These are phyloP conservation scores for Zele albiditarsus DNA, from an alignment of 2,888 invertebrate species.

Conservation along the genomic window DNA sequence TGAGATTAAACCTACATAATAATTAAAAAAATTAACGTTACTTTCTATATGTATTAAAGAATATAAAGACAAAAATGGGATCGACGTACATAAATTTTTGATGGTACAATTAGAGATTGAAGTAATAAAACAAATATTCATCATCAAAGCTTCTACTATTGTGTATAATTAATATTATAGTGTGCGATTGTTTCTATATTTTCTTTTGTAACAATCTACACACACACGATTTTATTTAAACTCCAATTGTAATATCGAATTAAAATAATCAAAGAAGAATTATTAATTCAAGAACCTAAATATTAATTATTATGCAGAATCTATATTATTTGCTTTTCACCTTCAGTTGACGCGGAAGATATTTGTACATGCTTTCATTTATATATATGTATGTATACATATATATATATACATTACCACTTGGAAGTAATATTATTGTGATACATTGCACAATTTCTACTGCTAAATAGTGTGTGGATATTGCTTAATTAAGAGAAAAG, in stretches of 20 bases:
- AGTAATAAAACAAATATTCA: not conserved
- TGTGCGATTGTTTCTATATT: not conserved
- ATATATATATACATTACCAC: not conserved
- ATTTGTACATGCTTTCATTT: not conserved
- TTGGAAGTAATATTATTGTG: not conserved
- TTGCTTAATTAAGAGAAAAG: not conserved
- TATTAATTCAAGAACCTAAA: not conserved
- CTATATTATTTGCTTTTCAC: not conserved
- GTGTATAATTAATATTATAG: not conserved
- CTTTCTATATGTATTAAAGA: not conserved
- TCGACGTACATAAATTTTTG: not conserved
- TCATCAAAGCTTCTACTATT: not conserved
- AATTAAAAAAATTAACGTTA: not conserved
- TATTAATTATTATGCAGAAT: not conserved
- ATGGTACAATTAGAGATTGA: not conserved
- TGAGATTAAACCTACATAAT: not conserved
- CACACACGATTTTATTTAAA: not conserved
- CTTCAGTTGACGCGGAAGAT: not conserved
- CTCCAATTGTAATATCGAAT: too few species aligned
- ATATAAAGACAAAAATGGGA: conserved; percentile 1
- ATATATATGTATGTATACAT: too few species aligned
- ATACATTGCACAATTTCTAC: conserved; percentile 4
- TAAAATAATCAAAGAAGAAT: conserved; percentile 1
- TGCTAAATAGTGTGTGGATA: not conserved
- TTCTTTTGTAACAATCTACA: not conserved